These are phyloP conservation scores for Brassicogethes aeneus DNA, from an alignment of 2,888 invertebrate genomes.

Conservation along the genomic window DNA sequence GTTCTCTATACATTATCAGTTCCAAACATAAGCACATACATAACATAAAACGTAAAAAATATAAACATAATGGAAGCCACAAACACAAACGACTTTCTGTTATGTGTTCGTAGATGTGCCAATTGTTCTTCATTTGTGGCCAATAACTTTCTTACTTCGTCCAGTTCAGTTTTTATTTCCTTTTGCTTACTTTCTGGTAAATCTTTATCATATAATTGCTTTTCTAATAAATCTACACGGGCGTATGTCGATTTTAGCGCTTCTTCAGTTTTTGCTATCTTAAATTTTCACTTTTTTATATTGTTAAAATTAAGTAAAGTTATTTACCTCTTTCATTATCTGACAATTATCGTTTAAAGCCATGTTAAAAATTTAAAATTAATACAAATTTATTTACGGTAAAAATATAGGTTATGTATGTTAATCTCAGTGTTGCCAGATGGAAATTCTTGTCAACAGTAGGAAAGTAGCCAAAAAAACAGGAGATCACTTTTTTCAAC, in stretches of 20 bases:
- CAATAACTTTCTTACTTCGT: slow-evolving; percentile 33
- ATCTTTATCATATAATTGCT: slow-evolving; percentile 23
- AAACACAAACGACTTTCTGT: slow-evolving; percentile 29
- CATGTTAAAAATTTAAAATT: slow-evolving; percentile 4
- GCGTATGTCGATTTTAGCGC: slow-evolving; percentile 29
- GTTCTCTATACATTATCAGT: too few species aligned
- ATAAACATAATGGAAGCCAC: slow-evolving; percentile 27
- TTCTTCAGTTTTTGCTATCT: slow-evolving; percentile 33
- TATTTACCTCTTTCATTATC: slow-evolving; percentile 8
- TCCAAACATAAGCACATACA: slow-evolving; percentile 16
- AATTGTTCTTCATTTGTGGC: slow-evolving; percentile 31
- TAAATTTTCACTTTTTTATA: slow-evolving; percentile 10
- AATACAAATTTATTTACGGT: too few species aligned
- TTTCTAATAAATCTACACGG: slow-evolving; percentile 28
- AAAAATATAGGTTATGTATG: too few species aligned
- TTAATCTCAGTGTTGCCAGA: too few species aligned
- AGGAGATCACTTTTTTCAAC: too few species aligned
- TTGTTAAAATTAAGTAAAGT: background rate
- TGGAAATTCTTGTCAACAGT: too few species aligned
- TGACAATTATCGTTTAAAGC: slow-evolving; percentile 4
- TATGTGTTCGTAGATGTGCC: slow-evolving; percentile 30
- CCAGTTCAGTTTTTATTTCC: slow-evolving; percentile 27
- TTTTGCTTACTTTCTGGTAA: slow-evolving; percentile 25
- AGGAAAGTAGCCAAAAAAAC: too few species aligned
- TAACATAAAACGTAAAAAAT: slow-evolving; percentile 29